phyloP scores from a whole-genome alignment of 2,888 invertebrate genomes.

The Parnassius mnemosyne region DNA sequence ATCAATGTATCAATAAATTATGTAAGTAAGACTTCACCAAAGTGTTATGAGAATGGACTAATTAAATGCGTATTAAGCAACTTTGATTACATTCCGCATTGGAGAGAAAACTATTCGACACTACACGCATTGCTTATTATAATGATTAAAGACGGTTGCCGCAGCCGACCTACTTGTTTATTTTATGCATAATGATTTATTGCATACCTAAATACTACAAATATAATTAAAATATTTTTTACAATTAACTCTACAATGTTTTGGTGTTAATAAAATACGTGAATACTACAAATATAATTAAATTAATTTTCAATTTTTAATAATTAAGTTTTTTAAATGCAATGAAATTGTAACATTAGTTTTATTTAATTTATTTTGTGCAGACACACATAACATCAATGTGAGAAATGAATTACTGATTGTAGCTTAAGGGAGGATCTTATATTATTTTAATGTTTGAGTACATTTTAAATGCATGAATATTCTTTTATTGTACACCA shows the following conservation, averaged over 20 bases:
- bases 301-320: too few relatives aligned
- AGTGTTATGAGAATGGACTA: conserved; percentile 5
- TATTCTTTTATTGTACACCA: too few relatives aligned
- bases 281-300: too few relatives aligned
- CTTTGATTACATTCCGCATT: conserved; percentile 6
- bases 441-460: background rate
- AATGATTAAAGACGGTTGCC: conserved; percentile 36
- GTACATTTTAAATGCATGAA: too few relatives aligned
- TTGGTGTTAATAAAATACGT: too few relatives aligned
- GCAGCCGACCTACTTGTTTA: conserved; percentile 34
- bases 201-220: too few relatives aligned
- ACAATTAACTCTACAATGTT: too few relatives aligned
- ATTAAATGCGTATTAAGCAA: background rate
- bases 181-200: conserved; percentile 34
- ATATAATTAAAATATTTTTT: too few relatives aligned
- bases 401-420: conserved; percentile 39
- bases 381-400: conserved; percentile 44
- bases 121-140: conserved; percentile 6
- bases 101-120: background rate
- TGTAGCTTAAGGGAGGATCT: background rate
- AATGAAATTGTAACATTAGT: too few relatives aligned
- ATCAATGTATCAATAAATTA: conserved; percentile 21
- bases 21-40: conserved; percentile 12
- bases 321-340: too few relatives aligned
- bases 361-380: conserved; percentile 34